A percentile compares a stretch with the other conserved stretches of the same genome.
phyloP scores from a whole-genome alignment of 2,888 invertebrate genomes.

The Agonopterix arenella region DNA sequence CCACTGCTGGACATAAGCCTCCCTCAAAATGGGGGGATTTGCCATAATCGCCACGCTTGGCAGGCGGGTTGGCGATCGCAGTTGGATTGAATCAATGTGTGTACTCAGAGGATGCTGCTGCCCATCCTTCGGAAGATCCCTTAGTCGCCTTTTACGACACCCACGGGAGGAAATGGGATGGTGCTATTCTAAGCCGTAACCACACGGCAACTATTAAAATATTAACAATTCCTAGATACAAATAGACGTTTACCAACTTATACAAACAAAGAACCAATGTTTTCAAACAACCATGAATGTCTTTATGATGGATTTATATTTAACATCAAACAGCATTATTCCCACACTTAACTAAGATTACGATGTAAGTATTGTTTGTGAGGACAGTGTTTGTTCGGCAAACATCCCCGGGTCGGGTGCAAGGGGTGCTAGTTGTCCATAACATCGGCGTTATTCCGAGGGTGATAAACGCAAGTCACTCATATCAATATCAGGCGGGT shows the following conservation, averaged over 20 bases:
- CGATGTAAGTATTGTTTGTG: slow-evolving; percentile 55
- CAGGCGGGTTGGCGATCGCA: too few relatives aligned
- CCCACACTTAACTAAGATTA: slow-evolving; percentile 50
- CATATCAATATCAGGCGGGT: slow-evolving; percentile 68
- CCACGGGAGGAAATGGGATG: too few relatives aligned
- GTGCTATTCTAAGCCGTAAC: too few relatives aligned
- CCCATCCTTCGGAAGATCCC: too few relatives aligned
- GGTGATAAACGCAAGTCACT: slow-evolving; percentile 73
- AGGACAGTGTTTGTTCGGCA: slow-evolving; percentile 62
- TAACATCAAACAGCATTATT: slow-evolving; percentile 19
- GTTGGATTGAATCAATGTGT: too few relatives aligned
- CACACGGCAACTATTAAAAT: too few relatives aligned
- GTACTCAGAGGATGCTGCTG: too few relatives aligned
- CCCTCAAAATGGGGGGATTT: too few relatives aligned
- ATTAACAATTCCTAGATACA: too few relatives aligned
- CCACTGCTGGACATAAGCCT: too few relatives aligned
- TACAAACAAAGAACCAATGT: slow-evolving; percentile 1
- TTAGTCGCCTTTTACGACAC: too few relatives aligned
- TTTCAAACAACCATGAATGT: neutral
- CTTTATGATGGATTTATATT: slow-evolving; percentile 11
- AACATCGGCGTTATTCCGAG: slow-evolving; percentile 30
- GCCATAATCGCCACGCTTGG: too few relatives aligned
- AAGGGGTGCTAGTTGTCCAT: slow-evolving; percentile 55
- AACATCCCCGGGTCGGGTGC: slow-evolving; percentile 29
- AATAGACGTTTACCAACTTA: neutral